These are phyloP conservation scores for Vicugna pacos DNA, from an alignment of 2,113 vertebrate genomes.

Conservation along the genomic window DNA sequence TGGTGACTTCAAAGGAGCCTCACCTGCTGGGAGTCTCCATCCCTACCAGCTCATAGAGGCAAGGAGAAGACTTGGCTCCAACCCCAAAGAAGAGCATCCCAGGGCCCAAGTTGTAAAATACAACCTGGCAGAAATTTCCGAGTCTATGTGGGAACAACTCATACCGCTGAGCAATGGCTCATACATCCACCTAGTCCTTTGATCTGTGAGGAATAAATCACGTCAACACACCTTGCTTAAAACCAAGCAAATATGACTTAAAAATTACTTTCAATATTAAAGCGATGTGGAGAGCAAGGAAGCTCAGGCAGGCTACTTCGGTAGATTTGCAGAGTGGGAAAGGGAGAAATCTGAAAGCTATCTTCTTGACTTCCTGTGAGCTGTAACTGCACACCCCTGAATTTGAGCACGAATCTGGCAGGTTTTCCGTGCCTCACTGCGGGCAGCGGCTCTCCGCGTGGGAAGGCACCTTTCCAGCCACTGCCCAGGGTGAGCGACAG, in stretches of 20 bases:
- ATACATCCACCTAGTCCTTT: background rate
- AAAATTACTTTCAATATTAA: conserved; percentile 29
- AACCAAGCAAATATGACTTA: conserved; percentile 56
- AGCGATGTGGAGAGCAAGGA: background rate
- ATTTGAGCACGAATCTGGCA: background rate
- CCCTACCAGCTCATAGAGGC: background rate
- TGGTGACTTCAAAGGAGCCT: background rate
- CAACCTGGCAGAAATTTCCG: conserved; percentile 41
- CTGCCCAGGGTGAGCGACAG: background rate
- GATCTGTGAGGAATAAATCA: conserved; percentile 43
- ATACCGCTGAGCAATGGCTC: conserved; percentile 51
- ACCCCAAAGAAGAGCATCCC: background rate
- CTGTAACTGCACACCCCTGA: background rate
- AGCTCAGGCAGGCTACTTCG: background rate
- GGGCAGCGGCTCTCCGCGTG: background rate
- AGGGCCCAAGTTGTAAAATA: background rate
- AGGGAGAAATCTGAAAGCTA: no score
- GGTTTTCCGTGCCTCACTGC: background rate
- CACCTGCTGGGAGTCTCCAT: background rate
- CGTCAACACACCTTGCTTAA: conserved; percentile 61
- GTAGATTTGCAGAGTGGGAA: background rate
- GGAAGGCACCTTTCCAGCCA: background rate
- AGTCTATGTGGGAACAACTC: conserved; percentile 7
- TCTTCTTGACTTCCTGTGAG: background rate
- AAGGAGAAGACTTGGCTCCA: background rate